Evolutionary conservation across 2,888 invertebrate species (phyloP).

Genomic region (Allolobophora icterica): DNA sequence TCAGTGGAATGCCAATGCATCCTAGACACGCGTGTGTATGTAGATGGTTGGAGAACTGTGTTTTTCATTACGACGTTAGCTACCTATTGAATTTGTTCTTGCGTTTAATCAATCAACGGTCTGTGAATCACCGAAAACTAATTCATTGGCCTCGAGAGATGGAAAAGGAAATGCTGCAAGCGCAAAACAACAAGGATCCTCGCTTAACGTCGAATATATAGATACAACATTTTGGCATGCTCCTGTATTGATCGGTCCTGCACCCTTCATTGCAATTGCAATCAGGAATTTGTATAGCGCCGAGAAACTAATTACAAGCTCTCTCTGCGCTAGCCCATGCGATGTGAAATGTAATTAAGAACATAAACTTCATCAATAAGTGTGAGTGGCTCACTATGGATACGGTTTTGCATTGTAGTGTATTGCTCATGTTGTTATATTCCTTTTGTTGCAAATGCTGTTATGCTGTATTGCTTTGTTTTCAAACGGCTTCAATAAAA

Average conservation of each 20-base stretch:
- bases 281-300: too few species aligned
- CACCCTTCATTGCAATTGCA: too few species aligned
- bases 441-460: too few species aligned
- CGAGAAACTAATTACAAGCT: too few species aligned
- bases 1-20: too few species aligned
- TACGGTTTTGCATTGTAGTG: too few species aligned
- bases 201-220: not conserved
- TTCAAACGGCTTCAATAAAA: too few species aligned
- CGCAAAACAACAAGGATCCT: not conserved
- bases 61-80: not conserved
- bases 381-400: too few species aligned
- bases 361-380: not conserved
- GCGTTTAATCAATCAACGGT: not conserved
- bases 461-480: too few species aligned
- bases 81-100: not conserved
- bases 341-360: not conserved
- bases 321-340: too few species aligned
- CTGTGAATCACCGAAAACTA: not conserved
- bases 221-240: not conserved
- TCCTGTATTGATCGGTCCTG: not conserved
- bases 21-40: too few species aligned
- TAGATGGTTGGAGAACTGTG: not conserved
- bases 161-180: conserved; percentile 17
- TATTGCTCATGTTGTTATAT: too few species aligned
- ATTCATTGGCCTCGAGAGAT: not conserved